Evolutionary conservation across 2,113 vertebrate species (phyloP).

Genomic region (Brachypodius melanocephalos): DNA sequence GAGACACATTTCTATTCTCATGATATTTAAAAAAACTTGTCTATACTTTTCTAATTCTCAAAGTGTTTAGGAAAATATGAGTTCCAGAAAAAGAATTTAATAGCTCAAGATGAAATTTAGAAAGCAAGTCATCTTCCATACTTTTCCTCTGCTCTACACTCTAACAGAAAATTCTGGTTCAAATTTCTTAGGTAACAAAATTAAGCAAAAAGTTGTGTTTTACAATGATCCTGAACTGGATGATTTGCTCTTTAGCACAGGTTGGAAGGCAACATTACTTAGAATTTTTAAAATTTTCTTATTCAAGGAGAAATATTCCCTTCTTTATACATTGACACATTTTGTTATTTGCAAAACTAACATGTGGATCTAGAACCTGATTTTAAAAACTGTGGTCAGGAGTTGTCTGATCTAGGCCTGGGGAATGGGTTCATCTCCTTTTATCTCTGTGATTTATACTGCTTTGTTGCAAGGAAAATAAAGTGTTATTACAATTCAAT

Average conservation of each 20-base stretch:
- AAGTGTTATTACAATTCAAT: neutral
- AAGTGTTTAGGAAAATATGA: neutral
- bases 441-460: constrained; percentile 5
- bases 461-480: neutral
- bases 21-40: neutral
- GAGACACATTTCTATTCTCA: neutral
- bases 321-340: neutral
- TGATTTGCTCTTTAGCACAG: neutral
- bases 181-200: neutral
- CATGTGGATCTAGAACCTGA: neutral
- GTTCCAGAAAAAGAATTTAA: neutral
- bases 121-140: neutral
- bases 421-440: neutral
- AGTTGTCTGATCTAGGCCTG: neutral
- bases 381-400: neutral
- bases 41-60: neutral
- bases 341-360: neutral
- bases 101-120: neutral
- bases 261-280: neutral
- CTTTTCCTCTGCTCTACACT: neutral
- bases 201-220: neutral
- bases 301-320: neutral
- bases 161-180: neutral
- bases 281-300: neutral
- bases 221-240: neutral